Base-by-base conservation (phyloP, 2,797 vertebrate species). In the Menidia menidia region DNA sequence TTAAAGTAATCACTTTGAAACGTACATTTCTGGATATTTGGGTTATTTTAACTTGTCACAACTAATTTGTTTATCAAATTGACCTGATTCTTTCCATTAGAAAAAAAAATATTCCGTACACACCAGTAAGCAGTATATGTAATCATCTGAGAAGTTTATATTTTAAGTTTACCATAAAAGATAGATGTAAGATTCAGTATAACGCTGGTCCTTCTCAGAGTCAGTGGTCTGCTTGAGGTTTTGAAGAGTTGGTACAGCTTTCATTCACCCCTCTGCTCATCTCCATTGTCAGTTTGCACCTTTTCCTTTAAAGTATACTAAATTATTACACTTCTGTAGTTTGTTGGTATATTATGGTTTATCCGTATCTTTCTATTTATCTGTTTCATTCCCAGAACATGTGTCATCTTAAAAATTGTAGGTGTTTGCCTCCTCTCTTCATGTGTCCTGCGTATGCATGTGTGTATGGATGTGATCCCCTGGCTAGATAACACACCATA, bases 401-500 rank as follows among this genome's bases (percentile, higher is more conserved):
- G 61, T 72, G 67, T 69, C 55, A 60, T 41, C 70, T 61, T 72
- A 47, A 48, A 45, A 3, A 12, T 14, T 25, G 67, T 71, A 63
- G 67, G 44, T 80, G 60, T 80, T 75, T 73, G 47, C 62, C 59
- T 75, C 61, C 14, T 31, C 12, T 51, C 41, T 53, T 45, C n/a
- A 31, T 11, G 64, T 69, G 59, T 73, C 14, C 6, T 52, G 33
- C 14, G 15, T n/a, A 6, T 19, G 60, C 6, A 3, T 42, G 47
- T 19, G 1, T 60, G 59, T 51, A n/a, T 61, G 69, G 13, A 31
- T 61, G 42, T 52, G 77, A 84, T 83, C 65, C 50, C 13, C 48
- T 30, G 56, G 71, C 61, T 30, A 75, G 83, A 91, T 85, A 89
- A 87, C 75, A 57, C 39, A 44, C 60, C 57, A 53, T 64, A 77